Evolutionary conservation across 2,888 invertebrate genomes (phyloP).

Genomic region (Aleiodes leptofemur): DNA sequence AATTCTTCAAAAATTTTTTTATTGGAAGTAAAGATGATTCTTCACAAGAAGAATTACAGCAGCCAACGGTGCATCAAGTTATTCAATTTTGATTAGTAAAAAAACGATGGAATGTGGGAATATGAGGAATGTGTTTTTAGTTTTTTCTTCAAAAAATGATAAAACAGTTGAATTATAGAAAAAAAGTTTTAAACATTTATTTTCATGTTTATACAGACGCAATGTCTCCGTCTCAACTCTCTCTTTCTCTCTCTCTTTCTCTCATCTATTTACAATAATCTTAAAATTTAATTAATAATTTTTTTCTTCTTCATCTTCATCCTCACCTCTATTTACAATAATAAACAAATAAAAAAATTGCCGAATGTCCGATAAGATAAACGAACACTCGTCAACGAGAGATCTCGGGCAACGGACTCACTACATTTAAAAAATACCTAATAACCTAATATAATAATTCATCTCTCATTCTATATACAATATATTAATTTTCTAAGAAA

Average conservation of each 20-base stretch:
- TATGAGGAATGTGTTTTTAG: conserved; percentile 5
- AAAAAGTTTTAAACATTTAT: conserved; percentile 65
- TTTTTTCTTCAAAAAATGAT: conserved; percentile 4
- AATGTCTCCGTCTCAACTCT: conserved; percentile 23
- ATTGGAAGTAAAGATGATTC: not conserved
- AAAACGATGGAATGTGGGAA: not conserved
- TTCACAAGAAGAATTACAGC: not conserved
- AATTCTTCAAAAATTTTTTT: not conserved
- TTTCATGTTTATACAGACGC: conserved; percentile 56
- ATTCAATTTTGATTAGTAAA: not conserved
- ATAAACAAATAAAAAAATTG: conserved; percentile 46
- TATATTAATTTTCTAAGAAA: conserved; percentile 54
- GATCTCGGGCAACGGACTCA: conserved; percentile 48
- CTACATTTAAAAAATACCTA: conserved; percentile 44
- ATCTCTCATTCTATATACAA: conserved; percentile 49
- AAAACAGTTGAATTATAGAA: conserved; percentile 42
- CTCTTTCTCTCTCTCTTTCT: not conserved
- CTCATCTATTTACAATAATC: conserved; percentile 53
- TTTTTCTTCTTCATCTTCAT: conserved; percentile 21
- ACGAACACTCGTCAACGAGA: conserved; percentile 42
- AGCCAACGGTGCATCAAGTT: not conserved
- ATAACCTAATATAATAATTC: conserved; percentile 49
- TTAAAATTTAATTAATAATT: conserved; percentile 31
- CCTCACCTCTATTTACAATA: conserved; percentile 51
- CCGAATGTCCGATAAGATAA: conserved; percentile 41